phyloP scores from a whole-genome alignment of 1,140 invertebrate genomes.

The Dendroctonus ponderosae region DNA sequence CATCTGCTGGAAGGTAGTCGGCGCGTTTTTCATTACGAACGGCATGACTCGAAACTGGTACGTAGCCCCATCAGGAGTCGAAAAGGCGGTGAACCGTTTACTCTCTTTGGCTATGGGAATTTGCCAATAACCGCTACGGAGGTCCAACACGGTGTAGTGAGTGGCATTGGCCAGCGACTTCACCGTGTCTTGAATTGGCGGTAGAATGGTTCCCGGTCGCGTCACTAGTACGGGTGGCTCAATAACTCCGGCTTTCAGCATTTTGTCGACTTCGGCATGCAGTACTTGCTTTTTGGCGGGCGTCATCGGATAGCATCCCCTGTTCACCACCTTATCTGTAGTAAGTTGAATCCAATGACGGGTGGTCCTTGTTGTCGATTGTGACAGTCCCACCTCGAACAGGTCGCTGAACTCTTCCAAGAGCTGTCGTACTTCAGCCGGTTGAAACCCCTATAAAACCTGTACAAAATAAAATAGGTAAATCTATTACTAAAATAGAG shows the following conservation, averaged over 20 bases:
- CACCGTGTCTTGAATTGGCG: conserved; percentile 30
- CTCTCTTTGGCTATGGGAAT: conserved; percentile 31
- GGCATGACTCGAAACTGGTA: conserved; percentile 41
- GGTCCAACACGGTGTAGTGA: conserved; percentile 37
- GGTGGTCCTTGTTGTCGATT: background rate
- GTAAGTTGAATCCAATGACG: background rate
- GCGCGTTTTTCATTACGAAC: conserved; percentile 45
- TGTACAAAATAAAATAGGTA: too few relatives aligned
- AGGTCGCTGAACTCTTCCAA: too few relatives aligned
- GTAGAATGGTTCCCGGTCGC: conserved; percentile 46
- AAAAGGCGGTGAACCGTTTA: conserved; percentile 42
- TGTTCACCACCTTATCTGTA: too few relatives aligned
- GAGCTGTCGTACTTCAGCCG: too few relatives aligned
- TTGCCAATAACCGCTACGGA: conserved; percentile 44
- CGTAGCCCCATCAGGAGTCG: conserved; percentile 36
- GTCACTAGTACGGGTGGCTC: conserved; percentile 46
- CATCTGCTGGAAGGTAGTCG: conserved; percentile 43
- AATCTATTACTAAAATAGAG: too few relatives aligned
- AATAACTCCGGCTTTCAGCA: conserved; percentile 38
- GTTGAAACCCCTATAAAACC: too few relatives aligned
- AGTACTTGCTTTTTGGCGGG: conserved; percentile 2
- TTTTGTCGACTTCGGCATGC: conserved; percentile 27
- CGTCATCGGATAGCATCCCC: background rate
- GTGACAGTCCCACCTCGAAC: background rate
- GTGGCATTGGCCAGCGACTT: conserved; percentile 19